Conservation (phyloP, 2,797 vertebrate species). For the Syncerus caffer region DNA sequence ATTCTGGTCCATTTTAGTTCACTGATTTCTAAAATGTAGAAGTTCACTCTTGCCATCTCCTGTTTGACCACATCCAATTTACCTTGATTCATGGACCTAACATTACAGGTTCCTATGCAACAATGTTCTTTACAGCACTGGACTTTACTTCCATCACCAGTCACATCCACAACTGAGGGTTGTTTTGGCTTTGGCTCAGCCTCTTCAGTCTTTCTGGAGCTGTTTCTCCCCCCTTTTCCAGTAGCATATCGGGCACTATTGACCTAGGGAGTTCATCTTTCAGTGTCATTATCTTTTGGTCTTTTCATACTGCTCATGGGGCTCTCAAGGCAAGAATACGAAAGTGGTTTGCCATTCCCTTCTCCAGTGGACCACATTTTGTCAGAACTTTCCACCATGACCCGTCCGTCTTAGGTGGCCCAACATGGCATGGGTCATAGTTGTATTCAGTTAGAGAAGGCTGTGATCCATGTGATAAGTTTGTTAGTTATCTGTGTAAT, state of each 20-base stretch:
- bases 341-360: background rate
- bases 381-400: background rate
- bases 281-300: background rate
- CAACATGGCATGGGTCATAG: background rate
- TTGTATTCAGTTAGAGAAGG: background rate
- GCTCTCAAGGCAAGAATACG: background rate
- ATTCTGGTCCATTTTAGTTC: background rate
- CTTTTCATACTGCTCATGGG: background rate
- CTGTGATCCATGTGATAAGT: background rate
- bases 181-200: background rate
- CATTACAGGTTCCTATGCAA: background rate
- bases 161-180: background rate
- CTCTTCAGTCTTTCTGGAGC: background rate
- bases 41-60: background rate
- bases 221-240: background rate
- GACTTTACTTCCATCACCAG: background rate
- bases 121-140: background rate
- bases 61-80: background rate
- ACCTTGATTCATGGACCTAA: background rate
- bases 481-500: background rate
- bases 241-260: background rate
- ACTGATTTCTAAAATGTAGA: background rate
- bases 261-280: background rate
- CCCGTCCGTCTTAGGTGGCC: rapidly evolving
- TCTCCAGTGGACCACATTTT: background rate